Evolutionary conservation across 2,113 vertebrate species (phyloP).

Genomic region (Piprites chloris): DNA sequence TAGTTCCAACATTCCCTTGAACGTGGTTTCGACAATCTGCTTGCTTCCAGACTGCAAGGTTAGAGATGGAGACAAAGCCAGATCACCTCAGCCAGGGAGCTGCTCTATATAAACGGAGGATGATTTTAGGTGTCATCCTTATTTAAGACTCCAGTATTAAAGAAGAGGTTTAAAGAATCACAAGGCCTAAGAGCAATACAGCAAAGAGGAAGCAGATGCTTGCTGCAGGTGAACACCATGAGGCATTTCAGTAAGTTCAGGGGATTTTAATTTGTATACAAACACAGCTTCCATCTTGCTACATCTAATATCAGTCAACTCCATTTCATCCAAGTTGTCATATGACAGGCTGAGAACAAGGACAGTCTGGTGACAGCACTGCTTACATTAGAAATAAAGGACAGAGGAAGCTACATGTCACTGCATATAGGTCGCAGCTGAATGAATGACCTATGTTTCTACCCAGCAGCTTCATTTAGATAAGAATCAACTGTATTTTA

Average conservation of each 20-base stretch:
- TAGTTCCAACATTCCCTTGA: not conserved
- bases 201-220: not conserved
- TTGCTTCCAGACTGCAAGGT: not conserved
- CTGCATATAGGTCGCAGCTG: not conserved
- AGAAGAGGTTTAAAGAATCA: not conserved
- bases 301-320: conserved; percentile 9
- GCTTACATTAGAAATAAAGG: conserved; percentile 15
- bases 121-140: not conserved
- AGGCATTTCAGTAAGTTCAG: not conserved
- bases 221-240: not conserved
- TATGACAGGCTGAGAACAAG: conserved; percentile 20
- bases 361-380: conserved; percentile 15
- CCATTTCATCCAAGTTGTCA: conserved; percentile 26
- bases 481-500: not conserved
- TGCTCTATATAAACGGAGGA: not conserved
- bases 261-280: not conserved
- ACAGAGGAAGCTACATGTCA: conserved; percentile 7
- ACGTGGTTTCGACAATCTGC: not conserved
- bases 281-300: conserved; percentile 23
- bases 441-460: conserved; percentile 3
- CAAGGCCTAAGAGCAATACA: not conserved
- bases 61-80: not conserved
- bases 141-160: not conserved
- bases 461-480: not conserved
- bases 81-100: fast-evolving